Evolutionary conservation across 2,797 vertebrate species (phyloP).

Genomic region (Tenualosa thibaudeaui): DNA sequence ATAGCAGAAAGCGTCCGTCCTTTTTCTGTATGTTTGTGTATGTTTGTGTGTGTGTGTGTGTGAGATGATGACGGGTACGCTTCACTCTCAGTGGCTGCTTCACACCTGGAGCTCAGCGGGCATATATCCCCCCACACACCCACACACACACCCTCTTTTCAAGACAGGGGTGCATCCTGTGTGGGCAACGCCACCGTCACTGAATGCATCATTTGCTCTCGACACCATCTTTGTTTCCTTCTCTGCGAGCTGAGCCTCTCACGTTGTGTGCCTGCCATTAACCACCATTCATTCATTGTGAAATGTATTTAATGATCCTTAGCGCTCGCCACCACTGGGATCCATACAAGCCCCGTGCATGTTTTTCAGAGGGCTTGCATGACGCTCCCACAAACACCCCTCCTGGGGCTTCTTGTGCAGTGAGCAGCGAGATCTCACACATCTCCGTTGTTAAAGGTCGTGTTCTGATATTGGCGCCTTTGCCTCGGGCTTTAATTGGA

Average conservation of each 20-base stretch:
- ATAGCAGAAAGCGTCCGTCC: background rate
- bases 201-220: constrained; percentile 2
- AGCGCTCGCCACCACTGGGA: background rate
- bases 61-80: background rate
- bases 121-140: background rate
- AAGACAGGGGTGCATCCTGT: background rate
- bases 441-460: constrained; percentile 1
- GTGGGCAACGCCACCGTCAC: background rate
- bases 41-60: constrained; percentile 3
- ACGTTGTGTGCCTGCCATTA: background rate
- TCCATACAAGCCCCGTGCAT: background rate
- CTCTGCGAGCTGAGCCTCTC: background rate
- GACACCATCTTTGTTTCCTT: background rate
- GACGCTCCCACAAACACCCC: background rate
- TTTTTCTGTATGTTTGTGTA: background rate
- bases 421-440: background rate
- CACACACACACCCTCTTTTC: background rate
- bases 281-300: background rate
- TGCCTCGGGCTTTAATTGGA: background rate
- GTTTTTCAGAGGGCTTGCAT: background rate
- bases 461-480: background rate
- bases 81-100: background rate
- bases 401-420: background rate
- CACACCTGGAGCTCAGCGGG: constrained; percentile 6
- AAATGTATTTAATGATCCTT: background rate